Evolutionary conservation across 1,140 invertebrate species (phyloP).

Genomic region (Pygmarrhopalites habei): DNA sequence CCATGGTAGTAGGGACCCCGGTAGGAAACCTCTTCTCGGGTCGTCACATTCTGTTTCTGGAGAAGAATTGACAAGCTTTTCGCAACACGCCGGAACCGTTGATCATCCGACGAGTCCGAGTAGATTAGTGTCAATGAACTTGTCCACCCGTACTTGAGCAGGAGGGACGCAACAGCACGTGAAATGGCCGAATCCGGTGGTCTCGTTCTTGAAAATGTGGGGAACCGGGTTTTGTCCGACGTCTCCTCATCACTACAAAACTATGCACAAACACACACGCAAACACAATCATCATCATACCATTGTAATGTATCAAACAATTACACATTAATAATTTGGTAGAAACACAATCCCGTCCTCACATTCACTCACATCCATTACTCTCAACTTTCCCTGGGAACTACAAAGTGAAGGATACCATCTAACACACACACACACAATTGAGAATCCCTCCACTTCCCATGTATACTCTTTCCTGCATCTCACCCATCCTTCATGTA

Average conservation of each 20-base stretch:
- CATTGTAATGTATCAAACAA: too few species aligned
- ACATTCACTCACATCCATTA: too few species aligned
- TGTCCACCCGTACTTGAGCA: conserved; percentile 58
- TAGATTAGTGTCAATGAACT: conserved; percentile 40
- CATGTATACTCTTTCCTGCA: too few species aligned
- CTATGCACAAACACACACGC: too few species aligned
- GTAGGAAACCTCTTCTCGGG: conserved; percentile 25
- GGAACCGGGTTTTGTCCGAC: conserved; percentile 76
- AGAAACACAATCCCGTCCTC: too few species aligned
- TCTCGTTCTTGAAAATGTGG: conserved; percentile 84
- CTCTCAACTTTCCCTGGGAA: too few species aligned
- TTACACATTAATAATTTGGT: too few species aligned
- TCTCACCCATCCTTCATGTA: too few species aligned
- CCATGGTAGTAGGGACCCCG: conserved; percentile 65
- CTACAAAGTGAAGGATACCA: too few species aligned
- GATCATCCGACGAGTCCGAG: conserved; percentile 34
- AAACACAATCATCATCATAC: too few species aligned
- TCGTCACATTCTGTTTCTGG: conserved; percentile 20
- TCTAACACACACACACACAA: too few species aligned
- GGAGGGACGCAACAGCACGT: conserved; percentile 72
- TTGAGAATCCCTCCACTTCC: too few species aligned
- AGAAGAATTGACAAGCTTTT: conserved; percentile 36
- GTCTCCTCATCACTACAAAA: conserved; percentile 78
- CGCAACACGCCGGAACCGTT: conserved; percentile 34
- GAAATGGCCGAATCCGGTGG: conserved; percentile 89